Evolutionary conservation across 2,113 vertebrate species (phyloP).

Genomic region (Otolemur garnettii): DNA sequence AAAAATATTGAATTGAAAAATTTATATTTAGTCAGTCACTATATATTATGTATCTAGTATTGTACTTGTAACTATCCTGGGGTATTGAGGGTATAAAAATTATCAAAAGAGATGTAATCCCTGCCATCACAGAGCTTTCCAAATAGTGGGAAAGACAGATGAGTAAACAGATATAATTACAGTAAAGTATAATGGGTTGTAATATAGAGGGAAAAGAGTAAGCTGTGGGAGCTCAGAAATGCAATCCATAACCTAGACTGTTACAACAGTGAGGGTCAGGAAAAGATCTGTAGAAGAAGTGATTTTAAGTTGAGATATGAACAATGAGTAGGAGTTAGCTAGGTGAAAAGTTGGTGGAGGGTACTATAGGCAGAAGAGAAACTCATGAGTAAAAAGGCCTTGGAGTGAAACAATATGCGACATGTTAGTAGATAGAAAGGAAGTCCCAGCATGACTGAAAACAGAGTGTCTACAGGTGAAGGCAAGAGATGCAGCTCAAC

Average conservation of each 20-base stretch:
- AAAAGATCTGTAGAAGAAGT: background rate
- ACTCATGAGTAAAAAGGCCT: background rate
- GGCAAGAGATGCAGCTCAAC: background rate
- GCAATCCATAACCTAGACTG: background rate
- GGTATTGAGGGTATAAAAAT: background rate
- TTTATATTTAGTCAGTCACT: background rate
- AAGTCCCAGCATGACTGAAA: background rate
- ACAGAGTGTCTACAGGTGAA: background rate
- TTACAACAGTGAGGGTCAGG: background rate
- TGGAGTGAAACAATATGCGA: background rate
- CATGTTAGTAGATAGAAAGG: background rate
- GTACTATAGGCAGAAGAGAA: background rate
- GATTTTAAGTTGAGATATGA: conserved; percentile 31
- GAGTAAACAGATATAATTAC: background rate
- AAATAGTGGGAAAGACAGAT: background rate
- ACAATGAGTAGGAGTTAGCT: background rate
- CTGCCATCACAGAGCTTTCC: background rate
- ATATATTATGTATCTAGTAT: background rate
- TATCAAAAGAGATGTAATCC: conserved; percentile 16
- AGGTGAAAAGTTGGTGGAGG: background rate
- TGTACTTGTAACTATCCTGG: background rate
- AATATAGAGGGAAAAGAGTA: background rate
- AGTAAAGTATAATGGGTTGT: background rate
- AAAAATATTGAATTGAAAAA: background rate
- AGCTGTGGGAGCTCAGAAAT: background rate